A percentile compares a stretch with the other conserved stretches of the same genome.
These are phyloP conservation scores for Scaptomyza cyrtandrae DNA, from an alignment of 2,888 invertebrate species.

Conservation along the genomic window DNA sequence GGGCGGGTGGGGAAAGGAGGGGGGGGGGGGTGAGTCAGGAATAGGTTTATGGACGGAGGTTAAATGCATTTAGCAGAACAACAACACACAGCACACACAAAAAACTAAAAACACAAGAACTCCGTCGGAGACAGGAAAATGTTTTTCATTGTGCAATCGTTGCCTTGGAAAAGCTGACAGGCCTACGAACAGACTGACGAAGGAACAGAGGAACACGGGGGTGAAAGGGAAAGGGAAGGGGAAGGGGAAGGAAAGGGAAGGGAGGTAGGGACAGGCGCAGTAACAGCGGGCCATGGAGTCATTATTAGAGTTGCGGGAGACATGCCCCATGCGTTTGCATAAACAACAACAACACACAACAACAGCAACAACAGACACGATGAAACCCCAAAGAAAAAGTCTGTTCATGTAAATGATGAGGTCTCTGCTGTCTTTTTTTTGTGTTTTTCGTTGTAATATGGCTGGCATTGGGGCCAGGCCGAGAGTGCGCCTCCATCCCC, in stretches of 20 bases:
- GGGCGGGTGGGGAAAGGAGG: background rate
- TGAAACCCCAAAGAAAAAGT: slow-evolving; percentile 5
- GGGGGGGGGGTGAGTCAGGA: slow-evolving; percentile 10
- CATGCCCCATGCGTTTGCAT: slow-evolving; percentile 78
- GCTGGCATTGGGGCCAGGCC: slow-evolving; percentile 31
- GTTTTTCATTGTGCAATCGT: slow-evolving; percentile 72
- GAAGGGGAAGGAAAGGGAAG: background rate
- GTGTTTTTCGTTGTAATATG: slow-evolving; percentile 13
- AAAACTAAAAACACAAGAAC: slow-evolving; percentile 21
- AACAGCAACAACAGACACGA: slow-evolving; percentile 14
- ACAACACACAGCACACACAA: slow-evolving; percentile 7
- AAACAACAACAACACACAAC: slow-evolving; percentile 59
- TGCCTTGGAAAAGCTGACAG: slow-evolving; percentile 66
- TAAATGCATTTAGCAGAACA: slow-evolving; percentile 26
- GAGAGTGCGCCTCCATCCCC: slow-evolving; percentile 9
- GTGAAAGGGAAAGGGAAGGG: too few species aligned
- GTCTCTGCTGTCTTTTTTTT: slow-evolving; percentile 15
- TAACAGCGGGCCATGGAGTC: slow-evolving; percentile 61
- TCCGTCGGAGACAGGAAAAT: slow-evolving; percentile 69
- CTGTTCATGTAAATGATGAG: slow-evolving; percentile 58
- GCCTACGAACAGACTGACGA: slow-evolving; percentile 1
- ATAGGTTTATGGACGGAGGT: slow-evolving; percentile 36
- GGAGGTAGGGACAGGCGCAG: slow-evolving; percentile 6
- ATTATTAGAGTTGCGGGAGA: slow-evolving; percentile 79
- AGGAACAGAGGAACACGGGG: background rate